phyloP scores from a whole-genome alignment of 2,888 invertebrate species.

The Coecobrya sp. region DNA sequence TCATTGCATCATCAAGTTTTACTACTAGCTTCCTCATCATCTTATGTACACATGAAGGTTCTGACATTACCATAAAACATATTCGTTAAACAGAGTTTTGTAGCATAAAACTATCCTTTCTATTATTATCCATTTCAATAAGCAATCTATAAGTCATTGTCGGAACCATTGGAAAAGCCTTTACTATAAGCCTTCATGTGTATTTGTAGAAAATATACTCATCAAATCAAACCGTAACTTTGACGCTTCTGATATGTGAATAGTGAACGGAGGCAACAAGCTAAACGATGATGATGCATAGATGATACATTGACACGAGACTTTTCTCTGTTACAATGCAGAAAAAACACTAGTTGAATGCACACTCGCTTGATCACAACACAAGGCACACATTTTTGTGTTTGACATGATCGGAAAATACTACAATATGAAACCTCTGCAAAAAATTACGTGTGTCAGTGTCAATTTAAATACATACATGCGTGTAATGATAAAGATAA shows the following conservation, averaged over 20 bases:
- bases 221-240: constrained; percentile 25
- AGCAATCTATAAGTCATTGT: constrained; percentile 26
- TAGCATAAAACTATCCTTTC: not conserved
- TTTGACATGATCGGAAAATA: constrained; percentile 58
- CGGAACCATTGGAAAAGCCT: not conserved
- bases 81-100: not conserved
- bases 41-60: not conserved
- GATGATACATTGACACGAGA: constrained; percentile 48
- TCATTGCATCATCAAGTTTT: constrained; percentile 58
- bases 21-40: not conserved
- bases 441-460: constrained; percentile 76
- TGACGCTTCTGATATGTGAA: not conserved
- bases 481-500: constrained; percentile 20
- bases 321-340: constrained; percentile 7
- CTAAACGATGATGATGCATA: not conserved
- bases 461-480: constrained; percentile 61
- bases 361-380: constrained; percentile 72
- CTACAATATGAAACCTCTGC: not conserved
- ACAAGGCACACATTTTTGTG: constrained; percentile 56
- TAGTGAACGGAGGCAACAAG: not conserved
- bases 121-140: constrained; percentile 36
- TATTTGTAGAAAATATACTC: not conserved
- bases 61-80: too few relatives aligned
- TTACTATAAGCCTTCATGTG: not conserved
- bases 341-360: constrained; percentile 39